Base-by-base conservation (phyloP, 2,113 vertebrate genomes). In the Pelodiscus sinensis region DNA sequence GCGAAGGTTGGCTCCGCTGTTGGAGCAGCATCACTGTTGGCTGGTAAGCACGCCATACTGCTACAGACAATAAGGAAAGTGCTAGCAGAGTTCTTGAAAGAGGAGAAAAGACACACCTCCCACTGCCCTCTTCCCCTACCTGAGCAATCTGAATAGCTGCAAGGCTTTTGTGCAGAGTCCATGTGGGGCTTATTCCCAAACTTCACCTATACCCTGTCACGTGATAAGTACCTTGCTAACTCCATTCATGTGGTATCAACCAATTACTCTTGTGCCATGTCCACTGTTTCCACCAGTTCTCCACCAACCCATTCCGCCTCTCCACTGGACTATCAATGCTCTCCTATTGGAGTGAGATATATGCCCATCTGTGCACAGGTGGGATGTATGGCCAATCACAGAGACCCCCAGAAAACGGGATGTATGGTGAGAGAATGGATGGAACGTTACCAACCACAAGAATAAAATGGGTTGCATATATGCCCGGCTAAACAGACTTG, bases 201-300 rank as follows among this genome's bases (percentile, higher is more conserved):
- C 86, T 81, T 91, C 52, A 55, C 57, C 84, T 88, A 87, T 77
- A 55, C 79, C 77, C 86, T 79, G 79, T 93, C 92, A 95, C 55
- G 84, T 90, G 90, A 95, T 94, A 68, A 68, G 95, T 97, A 85
- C 96, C 93, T 93, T 95, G 94, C 94, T 95, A 96, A 94, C 50
- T 90, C 96, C 95, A 96, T 91, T 96, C 95, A 94, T 94, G 92
- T 13, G 0, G 91, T 92, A 94, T 95, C 96, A 96, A 52, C 71
- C 0, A 0, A 12, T 13, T 24, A 38, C 12, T 24, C n/a, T 19
- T 0, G 9, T 91, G 94, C 95, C 96, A 95, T 89, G 94, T 96
- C 88, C 86, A 94, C 82, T 97, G 96, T 95, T 90, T 87, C 87
- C 84, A 68, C 62, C 29, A 16, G 62, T 31, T 65, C 62, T 15